Evolutionary conservation across 2,797 vertebrate species (phyloP).

Genomic region (Nasua narica): DNA sequence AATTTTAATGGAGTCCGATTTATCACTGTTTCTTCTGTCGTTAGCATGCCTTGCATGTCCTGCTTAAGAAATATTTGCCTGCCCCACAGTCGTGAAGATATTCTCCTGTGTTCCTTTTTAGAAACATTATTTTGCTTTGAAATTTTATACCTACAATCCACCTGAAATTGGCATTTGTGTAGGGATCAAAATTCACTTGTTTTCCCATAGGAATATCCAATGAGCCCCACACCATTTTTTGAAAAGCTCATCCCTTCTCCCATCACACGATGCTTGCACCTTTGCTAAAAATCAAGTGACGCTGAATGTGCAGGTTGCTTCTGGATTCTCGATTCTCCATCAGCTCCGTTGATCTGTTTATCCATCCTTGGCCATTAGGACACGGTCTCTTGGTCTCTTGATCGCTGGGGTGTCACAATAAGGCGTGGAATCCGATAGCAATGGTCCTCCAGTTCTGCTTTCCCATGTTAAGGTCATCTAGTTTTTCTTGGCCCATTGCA

Average conservation of each 20-base stretch:
- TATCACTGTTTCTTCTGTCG: not conserved
- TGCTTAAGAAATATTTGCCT: not conserved
- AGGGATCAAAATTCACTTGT: not conserved
- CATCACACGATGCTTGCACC: not conserved
- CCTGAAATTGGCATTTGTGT: not conserved
- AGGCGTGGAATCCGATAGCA: no score
- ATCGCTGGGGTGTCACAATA: rapidly evolving
- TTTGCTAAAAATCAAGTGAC: not conserved
- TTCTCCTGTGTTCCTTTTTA: not conserved
- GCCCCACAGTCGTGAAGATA: not conserved
- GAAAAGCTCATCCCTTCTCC: not conserved
- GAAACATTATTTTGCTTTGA: not conserved
- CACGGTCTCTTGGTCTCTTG: not conserved
- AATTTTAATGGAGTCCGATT: not conserved
- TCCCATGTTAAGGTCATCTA: not conserved
- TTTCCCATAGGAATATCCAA: not conserved
- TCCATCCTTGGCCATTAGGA: not conserved
- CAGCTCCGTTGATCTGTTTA: not conserved
- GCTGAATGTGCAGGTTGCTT: not conserved
- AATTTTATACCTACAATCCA: not conserved
- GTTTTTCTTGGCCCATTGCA: not conserved
- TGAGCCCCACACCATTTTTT: not conserved
- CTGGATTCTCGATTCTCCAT: not conserved
- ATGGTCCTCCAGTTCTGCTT: not conserved
- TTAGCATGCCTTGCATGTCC: not conserved